These are phyloP conservation scores for Cheirogaleus major DNA, from an alignment of 2,797 vertebrate species.

Conservation along the genomic window DNA sequence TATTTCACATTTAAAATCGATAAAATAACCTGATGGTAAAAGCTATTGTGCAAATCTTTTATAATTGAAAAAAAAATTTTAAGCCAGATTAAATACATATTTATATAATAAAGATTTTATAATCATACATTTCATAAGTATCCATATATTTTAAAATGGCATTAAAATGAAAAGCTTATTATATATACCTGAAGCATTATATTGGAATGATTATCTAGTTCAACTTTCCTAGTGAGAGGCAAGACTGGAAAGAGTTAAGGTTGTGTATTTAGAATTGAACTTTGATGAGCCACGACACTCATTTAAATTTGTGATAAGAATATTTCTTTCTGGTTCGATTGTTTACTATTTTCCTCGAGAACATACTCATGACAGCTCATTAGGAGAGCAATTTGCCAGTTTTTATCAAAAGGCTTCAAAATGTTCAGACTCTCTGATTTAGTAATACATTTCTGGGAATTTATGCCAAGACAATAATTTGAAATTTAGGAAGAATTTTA, in stretches of 20 bases:
- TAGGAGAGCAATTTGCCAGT: constrained; percentile 71
- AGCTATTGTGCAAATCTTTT: constrained; percentile 46
- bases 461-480: constrained; percentile 40
- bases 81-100: background rate
- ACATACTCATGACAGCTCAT: constrained; percentile 68
- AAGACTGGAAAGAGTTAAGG: constrained; percentile 27
- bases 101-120: constrained; percentile 3
- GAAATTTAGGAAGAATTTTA: constrained; percentile 47
- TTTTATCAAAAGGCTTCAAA: constrained; percentile 71
- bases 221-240: constrained; percentile 24
- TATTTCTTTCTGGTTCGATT: constrained; percentile 70
- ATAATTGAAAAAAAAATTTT: background rate
- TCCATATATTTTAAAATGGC: constrained; percentile 29
- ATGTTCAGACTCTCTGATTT: constrained; percentile 51
- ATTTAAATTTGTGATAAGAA: constrained; percentile 70
- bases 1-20: constrained; percentile 75
- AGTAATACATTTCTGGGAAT: constrained; percentile 43
- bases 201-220: constrained; percentile 24
- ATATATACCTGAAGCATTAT: background rate
- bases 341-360: constrained; percentile 75
- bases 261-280: constrained; percentile 9
- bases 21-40: constrained; percentile 75
- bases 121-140: background rate
- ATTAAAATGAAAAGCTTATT: constrained; percentile 24
- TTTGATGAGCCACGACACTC: constrained; percentile 45